These are phyloP conservation scores for Drosophila atroscutellata DNA, from an alignment of 2,888 invertebrate genomes.

Conservation along the genomic window DNA sequence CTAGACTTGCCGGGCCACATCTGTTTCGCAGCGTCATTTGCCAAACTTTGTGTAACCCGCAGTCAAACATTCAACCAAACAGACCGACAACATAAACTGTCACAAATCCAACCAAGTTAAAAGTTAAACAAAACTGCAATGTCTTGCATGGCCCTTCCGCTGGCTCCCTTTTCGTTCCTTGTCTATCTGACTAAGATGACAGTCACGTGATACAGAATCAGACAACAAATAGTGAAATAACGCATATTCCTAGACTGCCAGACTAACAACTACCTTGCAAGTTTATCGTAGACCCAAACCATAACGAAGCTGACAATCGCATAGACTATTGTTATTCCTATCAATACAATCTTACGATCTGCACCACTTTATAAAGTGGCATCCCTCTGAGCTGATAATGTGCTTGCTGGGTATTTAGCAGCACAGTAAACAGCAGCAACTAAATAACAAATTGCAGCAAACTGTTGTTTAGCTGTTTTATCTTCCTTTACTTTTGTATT, in stretches of 20 bases:
- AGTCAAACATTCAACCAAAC: conserved; percentile 2
- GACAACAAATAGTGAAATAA: conserved; percentile 25
- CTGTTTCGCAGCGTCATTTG: conserved; percentile 52
- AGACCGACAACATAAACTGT: conserved; percentile 52
- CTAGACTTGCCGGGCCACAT: conserved; percentile 55
- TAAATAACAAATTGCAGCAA: conserved; percentile 57
- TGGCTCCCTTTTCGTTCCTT: neutral
- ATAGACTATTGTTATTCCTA: neutral
- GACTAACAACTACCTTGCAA: conserved; percentile 16
- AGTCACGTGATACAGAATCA: conserved; percentile 35
- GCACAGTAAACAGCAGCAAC: neutral
- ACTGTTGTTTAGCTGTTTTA: conserved; percentile 61
- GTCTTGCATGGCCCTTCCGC: conserved; percentile 27
- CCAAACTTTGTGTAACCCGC: conserved; percentile 39
- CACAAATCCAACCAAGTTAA: conserved; percentile 71
- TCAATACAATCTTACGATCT: neutral
- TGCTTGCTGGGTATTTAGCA: conserved; percentile 5
- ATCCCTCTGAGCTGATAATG: neutral
- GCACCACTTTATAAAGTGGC: neutral
- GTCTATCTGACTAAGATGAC: conserved; percentile 36
- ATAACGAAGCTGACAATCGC: no score
- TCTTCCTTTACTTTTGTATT: conserved; percentile 11
- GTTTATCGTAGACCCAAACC: neutral
- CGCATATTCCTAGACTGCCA: accelerated
- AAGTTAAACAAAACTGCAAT: conserved; percentile 72